Evolutionary conservation across 2,888 invertebrate species (phyloP), one percentile per base, ranked within the genome.

Genomic region (Aphidoletes aphidimyza): DNA sequence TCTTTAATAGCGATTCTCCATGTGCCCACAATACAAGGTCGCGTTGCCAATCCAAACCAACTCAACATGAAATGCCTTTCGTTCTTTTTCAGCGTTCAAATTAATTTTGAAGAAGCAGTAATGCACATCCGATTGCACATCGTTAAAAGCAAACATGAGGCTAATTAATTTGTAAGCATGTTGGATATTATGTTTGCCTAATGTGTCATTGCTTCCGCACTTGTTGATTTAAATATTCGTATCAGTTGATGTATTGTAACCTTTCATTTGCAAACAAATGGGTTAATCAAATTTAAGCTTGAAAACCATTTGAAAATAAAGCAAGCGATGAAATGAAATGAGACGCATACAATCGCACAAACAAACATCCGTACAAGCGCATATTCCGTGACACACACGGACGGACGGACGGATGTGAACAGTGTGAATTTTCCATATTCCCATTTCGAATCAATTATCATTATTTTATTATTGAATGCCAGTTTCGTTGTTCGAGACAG

Each of bases 181-280:
- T 26, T 22, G 54, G 26, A 54, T 54, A 69, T 69, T 69, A n/a
- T 69, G 69, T 69, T 69, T 69, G 30, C 30, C 69, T 26, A 54
- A 54, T 54, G 22, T 22, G 22, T 54, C 54, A 54, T 54, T 26
- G 22, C 26, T 54, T 42, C 14, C n/a, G 54, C 54, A 54, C 54
- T 54, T 54, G 54, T 54, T 54, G 54, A 54, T 54, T 54, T 54
- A 54, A n/a, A 54, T 54, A n/a, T 54, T 54, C 54, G n/a, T n/a
- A n/a, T n/a, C n/a, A n/a, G n/a, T n/a, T n/a, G n/a, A n/a, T n/a
- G n/a, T n/a, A n/a, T n/a, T n/a, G n/a, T n/a, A n/a, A 26, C 54
- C 26, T 22, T 54, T 54, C 5, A 2, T 54, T 54, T 22, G 54
- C 22, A 5, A 22, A 54, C 54, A 54, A 22, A 42, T 17, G 14